These are phyloP conservation scores for Emydocephalus ijimae DNA, from an alignment of 2,113 vertebrate genomes.

Conservation along the genomic window DNA sequence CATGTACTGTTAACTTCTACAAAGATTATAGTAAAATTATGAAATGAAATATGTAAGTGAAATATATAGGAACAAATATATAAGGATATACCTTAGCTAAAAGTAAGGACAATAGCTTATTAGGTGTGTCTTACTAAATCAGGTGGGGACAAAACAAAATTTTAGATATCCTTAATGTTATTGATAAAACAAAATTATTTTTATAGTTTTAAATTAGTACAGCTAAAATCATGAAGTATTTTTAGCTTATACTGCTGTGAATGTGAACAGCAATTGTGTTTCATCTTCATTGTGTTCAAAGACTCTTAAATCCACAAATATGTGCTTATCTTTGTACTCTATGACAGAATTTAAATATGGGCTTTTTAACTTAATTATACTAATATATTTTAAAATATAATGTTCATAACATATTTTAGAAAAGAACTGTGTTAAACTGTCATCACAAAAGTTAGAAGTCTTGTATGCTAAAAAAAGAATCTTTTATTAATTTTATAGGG, in stretches of 20 bases:
- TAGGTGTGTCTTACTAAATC: not conserved
- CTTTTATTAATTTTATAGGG: not conserved
- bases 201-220: not conserved
- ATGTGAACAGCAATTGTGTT: not conserved
- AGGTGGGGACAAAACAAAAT: not conserved
- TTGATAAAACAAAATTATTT: not conserved
- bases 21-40: not conserved
- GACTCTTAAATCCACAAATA: not conserved
- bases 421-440: not conserved
- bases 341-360: not conserved
- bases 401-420: slow-evolving; percentile 23
- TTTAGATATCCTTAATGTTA: not conserved
- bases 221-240: not conserved
- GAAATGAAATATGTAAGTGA: not conserved
- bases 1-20: slow-evolving; percentile 41
- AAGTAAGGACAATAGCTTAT: not conserved
- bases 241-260: not conserved
- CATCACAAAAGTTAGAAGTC: not conserved
- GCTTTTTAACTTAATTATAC: not conserved
- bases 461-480: slow-evolving; percentile 6
- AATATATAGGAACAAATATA: not conserved
- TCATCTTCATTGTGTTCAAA: not conserved
- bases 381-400: not conserved
- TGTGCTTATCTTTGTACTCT: not conserved
- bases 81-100: not conserved